Percentiles rank a stretch among this genome's conserved stretches.
phyloP scores from a whole-genome alignment of 2,888 invertebrate species.

The Brachypalpus laphriformis region DNA sequence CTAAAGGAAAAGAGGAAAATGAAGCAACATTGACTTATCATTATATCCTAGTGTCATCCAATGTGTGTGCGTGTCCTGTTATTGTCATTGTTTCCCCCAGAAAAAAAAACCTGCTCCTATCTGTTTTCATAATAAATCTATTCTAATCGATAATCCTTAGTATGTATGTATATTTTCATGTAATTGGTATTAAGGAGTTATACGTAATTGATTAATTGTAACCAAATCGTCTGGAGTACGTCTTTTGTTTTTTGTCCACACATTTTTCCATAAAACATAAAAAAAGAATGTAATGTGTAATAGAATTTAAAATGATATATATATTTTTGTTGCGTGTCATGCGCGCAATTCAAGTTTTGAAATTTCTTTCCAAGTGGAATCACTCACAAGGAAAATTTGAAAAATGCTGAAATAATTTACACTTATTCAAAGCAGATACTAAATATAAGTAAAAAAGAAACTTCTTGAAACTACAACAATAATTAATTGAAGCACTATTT shows the following conservation, averaged over 20 bases:
- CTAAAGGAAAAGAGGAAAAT: not conserved
- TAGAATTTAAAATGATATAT: constrained; percentile 12
- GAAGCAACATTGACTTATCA: not conserved
- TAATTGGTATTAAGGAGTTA: constrained; percentile 62
- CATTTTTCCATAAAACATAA: constrained; percentile 57
- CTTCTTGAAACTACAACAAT: constrained; percentile 19
- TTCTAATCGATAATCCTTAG: constrained; percentile 4
- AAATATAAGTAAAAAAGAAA: constrained; percentile 24
- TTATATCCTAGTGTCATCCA: not conserved
- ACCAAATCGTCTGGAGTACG: constrained; percentile 63
- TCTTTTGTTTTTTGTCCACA: constrained; percentile 47
- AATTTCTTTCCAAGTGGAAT: not conserved
- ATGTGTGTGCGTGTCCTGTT: not conserved
- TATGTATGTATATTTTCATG: constrained; percentile 16
- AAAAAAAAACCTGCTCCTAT: not conserved
- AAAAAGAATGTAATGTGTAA: constrained; percentile 33
- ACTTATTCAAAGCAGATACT: constrained; percentile 48
- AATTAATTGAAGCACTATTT: constrained; percentile 33
- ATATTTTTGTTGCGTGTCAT: constrained; percentile 16
- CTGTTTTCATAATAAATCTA: constrained; percentile 1
- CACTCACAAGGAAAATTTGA: not conserved
- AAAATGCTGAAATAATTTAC: constrained; percentile 31
- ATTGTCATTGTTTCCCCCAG: constrained; percentile 9
- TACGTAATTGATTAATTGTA: constrained; percentile 69
- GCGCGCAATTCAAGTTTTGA: constrained; percentile 17